These are phyloP conservation scores for Pachymerium ferrugineum DNA, from an alignment of 2,888 invertebrate genomes.

Conservation along the genomic window DNA sequence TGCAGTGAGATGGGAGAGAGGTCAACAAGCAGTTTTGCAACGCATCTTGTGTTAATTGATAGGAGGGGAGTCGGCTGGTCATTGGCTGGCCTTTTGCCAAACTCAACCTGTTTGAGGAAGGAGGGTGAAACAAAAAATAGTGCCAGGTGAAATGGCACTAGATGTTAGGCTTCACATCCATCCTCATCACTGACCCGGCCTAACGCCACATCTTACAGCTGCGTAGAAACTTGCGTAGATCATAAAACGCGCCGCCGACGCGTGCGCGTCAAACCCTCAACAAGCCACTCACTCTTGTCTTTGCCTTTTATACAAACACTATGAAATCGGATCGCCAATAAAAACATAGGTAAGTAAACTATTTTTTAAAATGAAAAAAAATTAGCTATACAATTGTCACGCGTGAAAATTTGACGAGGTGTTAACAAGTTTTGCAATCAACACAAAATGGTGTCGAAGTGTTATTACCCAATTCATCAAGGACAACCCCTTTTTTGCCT, in stretches of 20 bases:
- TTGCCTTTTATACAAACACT: background rate
- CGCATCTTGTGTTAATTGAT: slow-evolving; percentile 28
- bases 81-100: slow-evolving; percentile 29
- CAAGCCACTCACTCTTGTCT: background rate
- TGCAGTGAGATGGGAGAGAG: slow-evolving; percentile 22
- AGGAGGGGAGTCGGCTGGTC: slow-evolving; percentile 20
- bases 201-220: background rate
- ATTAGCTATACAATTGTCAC: too few species aligned
- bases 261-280: background rate
- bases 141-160: slow-evolving; percentile 28
- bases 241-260: background rate
- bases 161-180: slow-evolving; percentile 27
- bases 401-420: too few species aligned
- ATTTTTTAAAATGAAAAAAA: background rate
- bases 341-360: background rate
- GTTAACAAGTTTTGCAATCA: too few species aligned
- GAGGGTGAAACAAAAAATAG: slow-evolving; percentile 16
- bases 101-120: slow-evolving; percentile 27
- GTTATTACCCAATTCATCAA: too few species aligned
- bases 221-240: background rate
- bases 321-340: background rate
- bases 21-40: slow-evolving; percentile 25
- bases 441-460: too few species aligned
- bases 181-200: slow-evolving; percentile 13
- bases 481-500: too few species aligned